Conservation (phyloP, 2,113 vertebrate species). For the Pseudopodoces humilis region DNA sequence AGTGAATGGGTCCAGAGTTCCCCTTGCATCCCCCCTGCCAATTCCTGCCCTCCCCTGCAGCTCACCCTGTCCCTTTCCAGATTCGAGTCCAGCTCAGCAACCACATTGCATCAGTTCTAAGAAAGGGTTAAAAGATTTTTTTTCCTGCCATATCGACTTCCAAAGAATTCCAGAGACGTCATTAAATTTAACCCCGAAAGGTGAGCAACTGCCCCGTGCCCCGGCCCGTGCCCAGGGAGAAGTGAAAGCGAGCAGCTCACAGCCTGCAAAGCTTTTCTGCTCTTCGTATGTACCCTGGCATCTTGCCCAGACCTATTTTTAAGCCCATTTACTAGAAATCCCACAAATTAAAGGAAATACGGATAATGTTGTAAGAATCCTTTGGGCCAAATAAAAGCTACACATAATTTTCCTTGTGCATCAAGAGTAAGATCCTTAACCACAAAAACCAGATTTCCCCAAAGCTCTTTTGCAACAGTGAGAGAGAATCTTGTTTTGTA, state of each 20-base stretch:
- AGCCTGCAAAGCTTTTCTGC: conserved; percentile 48
- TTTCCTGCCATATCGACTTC: background rate
- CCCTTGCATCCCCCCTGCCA: no score
- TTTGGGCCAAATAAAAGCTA: conserved; percentile 74
- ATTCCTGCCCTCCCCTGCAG: background rate
- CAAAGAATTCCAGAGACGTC: background rate
- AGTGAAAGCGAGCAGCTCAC: conserved; percentile 50
- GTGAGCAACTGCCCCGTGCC: background rate
- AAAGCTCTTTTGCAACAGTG: conserved; percentile 50
- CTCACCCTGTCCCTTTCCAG: background rate
- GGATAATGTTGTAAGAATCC: conserved; percentile 78
- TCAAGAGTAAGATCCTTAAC: conserved; percentile 63
- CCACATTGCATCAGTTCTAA: rapidly evolving
- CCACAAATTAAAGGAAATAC: conserved; percentile 82
- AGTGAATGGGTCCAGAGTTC: rapidly evolving
- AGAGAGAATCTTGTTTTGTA: conserved; percentile 50
- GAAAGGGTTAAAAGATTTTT: background rate
- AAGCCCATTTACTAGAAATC: conserved; percentile 85
- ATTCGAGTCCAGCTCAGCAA: background rate
- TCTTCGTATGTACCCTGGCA: conserved; percentile 72
- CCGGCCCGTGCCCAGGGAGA: background rate
- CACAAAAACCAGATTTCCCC: conserved; percentile 67
- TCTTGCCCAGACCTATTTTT: conserved; percentile 79
- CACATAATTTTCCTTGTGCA: conserved; percentile 49
- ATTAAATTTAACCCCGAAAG: background rate